Evolutionary conservation across 2,113 vertebrate species (phyloP).

Genomic region (Tyto alba): DNA sequence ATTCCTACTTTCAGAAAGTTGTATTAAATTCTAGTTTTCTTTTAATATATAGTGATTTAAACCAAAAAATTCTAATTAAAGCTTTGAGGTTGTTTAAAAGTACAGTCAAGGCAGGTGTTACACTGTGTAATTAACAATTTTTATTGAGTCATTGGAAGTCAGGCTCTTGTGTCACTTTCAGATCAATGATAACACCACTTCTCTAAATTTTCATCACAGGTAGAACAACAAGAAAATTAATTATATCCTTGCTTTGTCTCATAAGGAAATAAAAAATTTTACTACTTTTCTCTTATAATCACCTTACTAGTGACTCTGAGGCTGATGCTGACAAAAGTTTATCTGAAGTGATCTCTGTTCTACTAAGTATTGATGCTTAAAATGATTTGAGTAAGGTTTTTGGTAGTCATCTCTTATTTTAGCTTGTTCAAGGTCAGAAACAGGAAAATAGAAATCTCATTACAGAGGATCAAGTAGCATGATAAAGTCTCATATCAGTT

Average conservation of each 20-base stretch:
- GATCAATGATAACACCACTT: not conserved
- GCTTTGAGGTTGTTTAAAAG: not conserved
- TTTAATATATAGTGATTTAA: not conserved
- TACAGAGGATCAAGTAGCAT: not conserved
- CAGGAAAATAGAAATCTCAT: not conserved
- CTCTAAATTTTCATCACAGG: not conserved
- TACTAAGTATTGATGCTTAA: not conserved
- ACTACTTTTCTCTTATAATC: not conserved
- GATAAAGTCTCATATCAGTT: not conserved
- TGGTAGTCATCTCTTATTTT: not conserved
- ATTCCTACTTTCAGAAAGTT: not conserved
- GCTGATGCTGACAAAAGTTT: not conserved
- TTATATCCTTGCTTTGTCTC: not conserved
- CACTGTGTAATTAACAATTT: not conserved
- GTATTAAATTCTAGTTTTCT: not conserved
- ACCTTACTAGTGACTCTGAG: not conserved
- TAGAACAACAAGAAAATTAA: not conserved
- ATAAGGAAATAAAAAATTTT: not conserved
- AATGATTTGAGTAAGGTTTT: not conserved
- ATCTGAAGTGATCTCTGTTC: not conserved
- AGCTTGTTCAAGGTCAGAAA: not conserved
- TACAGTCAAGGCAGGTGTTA: not conserved
- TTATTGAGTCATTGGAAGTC: not conserved
- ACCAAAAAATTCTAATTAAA: not conserved
- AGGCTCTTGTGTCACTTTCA: not conserved